Base-by-base conservation (phyloP, 2,888 invertebrate species). In the Calliphora vomitoria region DNA sequence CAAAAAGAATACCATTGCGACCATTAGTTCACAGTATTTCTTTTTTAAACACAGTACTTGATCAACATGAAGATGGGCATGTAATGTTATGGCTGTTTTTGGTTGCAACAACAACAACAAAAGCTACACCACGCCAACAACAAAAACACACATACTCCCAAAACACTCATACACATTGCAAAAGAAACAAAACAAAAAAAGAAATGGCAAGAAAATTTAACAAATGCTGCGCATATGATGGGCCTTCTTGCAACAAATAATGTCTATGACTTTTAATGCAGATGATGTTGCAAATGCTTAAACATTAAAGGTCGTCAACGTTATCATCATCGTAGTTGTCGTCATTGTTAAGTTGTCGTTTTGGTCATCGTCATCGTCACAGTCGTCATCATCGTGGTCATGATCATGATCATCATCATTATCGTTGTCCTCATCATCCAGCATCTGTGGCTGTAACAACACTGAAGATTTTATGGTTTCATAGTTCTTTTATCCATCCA, bases 331-430 rank as follows among this genome's bases (percentile, higher is more conserved):
- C 64, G 76, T 83, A 71, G 86, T 82, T 80, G 71, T 86, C 80
- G 68, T 85, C 82, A 76, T 89, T 88, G 88, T 89, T 85, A 78
- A 71, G 83, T 76, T 87, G 82, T 87, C 82, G 85, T 87, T 86
- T 83, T 88, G 86, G 82, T 84, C 86, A 80, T 85, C 71, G 66
- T 82, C 69, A 82, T 75, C n/a, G 69, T 87, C 78, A 86, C 47
- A 75, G 53, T 75, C 74, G 66, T 80, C 76, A 69, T 69, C 62
- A 41, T 31, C 25, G 13, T 64, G 35, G 53, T 60, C 53, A 68
- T 82, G 66, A 66, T 60, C 53, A 68, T 82, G 66, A 66, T 62
- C 72, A 68, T 81, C 60, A 69, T 82, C 38, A 75, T 69, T 75
- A 60, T 72, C 38, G 20, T 74, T 31, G 60, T 69, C 18, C 58